Evolutionary conservation across 2,797 vertebrate species (phyloP).

Genomic region (Paramormyrops hopkinsi): DNA sequence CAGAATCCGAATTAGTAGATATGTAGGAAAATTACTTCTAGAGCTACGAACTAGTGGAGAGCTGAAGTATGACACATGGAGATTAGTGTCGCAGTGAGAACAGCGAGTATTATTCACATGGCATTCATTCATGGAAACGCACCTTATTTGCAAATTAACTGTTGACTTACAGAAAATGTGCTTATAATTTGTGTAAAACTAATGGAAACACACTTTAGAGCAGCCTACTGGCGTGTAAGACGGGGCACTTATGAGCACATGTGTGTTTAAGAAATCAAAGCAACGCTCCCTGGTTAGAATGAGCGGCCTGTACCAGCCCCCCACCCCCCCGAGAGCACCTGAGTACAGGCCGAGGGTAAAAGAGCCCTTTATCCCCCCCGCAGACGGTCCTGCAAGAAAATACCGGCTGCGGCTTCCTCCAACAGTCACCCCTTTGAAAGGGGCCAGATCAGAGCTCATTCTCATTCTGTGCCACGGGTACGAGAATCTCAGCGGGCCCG

Average conservation of each 20-base stretch:
- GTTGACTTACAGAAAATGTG: neutral
- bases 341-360: constrained; percentile 26
- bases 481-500: neutral
- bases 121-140: neutral
- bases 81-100: neutral
- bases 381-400: constrained; percentile 18
- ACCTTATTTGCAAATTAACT: neutral
- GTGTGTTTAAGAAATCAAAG: neutral
- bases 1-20: neutral
- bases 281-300: neutral
- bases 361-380: constrained; percentile 49
- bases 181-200: neutral
- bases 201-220: neutral
- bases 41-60: neutral
- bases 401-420: constrained; percentile 2
- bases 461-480: constrained; percentile 43
- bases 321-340: constrained; percentile 31
- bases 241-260: neutral
- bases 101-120: neutral
- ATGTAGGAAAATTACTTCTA: neutral
- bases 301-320: neutral
- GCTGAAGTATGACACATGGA: neutral
- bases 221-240: neutral
- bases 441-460: constrained; percentile 48
- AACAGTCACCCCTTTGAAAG: constrained; percentile 54